Conservation (phyloP, 1,140 invertebrate genomes). For the Eulimnadia texana region DNA sequence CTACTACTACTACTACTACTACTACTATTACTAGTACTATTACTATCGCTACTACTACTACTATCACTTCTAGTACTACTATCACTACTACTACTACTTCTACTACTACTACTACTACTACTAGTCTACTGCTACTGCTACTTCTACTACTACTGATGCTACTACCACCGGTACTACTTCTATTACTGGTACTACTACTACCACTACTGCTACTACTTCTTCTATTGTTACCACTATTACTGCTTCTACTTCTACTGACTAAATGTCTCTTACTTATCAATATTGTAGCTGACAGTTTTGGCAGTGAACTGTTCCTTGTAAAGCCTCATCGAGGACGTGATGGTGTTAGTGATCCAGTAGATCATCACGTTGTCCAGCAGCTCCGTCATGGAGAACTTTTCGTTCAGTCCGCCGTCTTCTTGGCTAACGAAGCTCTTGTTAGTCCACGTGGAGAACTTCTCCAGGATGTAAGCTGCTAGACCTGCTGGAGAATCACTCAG, state of each 20-base stretch:
- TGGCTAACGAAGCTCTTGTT: constrained; percentile 38
- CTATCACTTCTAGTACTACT: too few species aligned
- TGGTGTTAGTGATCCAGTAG: constrained; percentile 63
- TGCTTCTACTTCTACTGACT: too few species aligned
- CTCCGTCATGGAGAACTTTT: constrained; percentile 48
- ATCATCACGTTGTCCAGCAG: constrained; percentile 77
- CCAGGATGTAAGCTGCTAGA: constrained; percentile 63
- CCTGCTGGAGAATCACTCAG: constrained; percentile 52
- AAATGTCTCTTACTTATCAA: constrained; percentile 38
- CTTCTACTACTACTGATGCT: too few species aligned
- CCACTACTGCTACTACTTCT: too few species aligned
- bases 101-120: too few species aligned
- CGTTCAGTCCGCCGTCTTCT: constrained; percentile 53
- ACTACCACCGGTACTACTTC: too few species aligned
- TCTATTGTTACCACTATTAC: constrained; percentile 8
- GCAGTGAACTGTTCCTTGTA: constrained; percentile 49
- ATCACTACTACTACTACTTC: too few species aligned
- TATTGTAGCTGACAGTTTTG: constrained; percentile 26
- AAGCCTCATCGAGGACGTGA: constrained; percentile 57
- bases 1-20: too few species aligned
- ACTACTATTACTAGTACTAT: too few species aligned
- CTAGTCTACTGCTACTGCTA: too few species aligned
- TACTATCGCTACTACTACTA: too few species aligned
- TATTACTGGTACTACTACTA: too few species aligned
- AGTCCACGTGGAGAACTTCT: constrained; percentile 70